Evolutionary conservation across 1,140 invertebrate genomes (phyloP).

Genomic region (Drosophila hydei): DNA sequence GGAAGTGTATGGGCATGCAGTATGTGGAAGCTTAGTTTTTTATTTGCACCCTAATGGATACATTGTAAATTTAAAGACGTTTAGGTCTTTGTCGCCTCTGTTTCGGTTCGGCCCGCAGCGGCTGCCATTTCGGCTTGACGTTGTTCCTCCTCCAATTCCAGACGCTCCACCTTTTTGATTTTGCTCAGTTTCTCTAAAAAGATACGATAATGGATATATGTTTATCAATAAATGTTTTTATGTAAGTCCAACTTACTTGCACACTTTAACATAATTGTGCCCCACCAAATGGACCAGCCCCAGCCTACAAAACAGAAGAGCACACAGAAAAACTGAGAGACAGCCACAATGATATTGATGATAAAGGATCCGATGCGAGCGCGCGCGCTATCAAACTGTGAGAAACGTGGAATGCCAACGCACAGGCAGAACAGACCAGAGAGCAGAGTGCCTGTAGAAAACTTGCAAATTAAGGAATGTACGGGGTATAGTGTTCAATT

Average conservation of each 20-base stretch:
- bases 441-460: slow-evolving; percentile 90
- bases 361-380: slow-evolving; percentile 90
- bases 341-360: slow-evolving; percentile 93
- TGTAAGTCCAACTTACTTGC: slow-evolving; percentile 86
- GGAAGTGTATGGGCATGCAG: slow-evolving; percentile 54
- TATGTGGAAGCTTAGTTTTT: slow-evolving; percentile 52
- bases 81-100: slow-evolving; percentile 67
- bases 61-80: slow-evolving; percentile 33
- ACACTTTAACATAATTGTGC: slow-evolving; percentile 93
- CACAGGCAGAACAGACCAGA: slow-evolving; percentile 95
- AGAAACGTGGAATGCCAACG: slow-evolving; percentile 94
- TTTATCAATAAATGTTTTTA: neutral
- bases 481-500: neutral
- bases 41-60: slow-evolving; percentile 49
- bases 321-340: slow-evolving; percentile 95
- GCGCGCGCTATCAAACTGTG: slow-evolving; percentile 88
- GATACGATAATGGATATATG: neutral
- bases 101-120: slow-evolving; percentile 43
- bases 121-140: slow-evolving; percentile 74
- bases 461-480: neutral
- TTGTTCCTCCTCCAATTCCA: slow-evolving; percentile 80
- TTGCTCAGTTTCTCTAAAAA: slow-evolving; percentile 75
- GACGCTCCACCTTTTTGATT: slow-evolving; percentile 81
- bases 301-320: slow-evolving; percentile 97
- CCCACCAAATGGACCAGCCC: slow-evolving; percentile 99